Evolutionary conservation across 2,888 invertebrate genomes (phyloP).

Genomic region (Rhyacophila evoluta): DNA sequence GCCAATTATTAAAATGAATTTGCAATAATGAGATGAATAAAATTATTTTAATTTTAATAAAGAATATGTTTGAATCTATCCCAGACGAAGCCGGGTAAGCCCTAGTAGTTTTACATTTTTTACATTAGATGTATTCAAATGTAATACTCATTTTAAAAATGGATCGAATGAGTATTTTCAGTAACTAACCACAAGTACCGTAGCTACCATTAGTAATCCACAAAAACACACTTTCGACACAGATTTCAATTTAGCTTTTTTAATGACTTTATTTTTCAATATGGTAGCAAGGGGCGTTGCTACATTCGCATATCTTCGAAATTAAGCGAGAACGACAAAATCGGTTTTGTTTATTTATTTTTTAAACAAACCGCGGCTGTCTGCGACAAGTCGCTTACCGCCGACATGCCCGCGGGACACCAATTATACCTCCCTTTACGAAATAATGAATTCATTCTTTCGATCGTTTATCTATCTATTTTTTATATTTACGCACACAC

Average conservation of each 20-base stretch:
- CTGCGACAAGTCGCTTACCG: constrained; percentile 51
- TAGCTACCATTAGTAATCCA: neutral
- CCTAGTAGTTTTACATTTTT: too few relatives aligned
- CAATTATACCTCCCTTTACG: constrained; percentile 52
- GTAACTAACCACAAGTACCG: neutral
- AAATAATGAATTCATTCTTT: constrained; percentile 50
- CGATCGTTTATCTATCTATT: constrained; percentile 42
- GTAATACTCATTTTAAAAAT: too few relatives aligned
- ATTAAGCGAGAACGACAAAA: constrained; percentile 25
- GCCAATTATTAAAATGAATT: too few relatives aligned
- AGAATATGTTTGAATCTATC: too few relatives aligned
- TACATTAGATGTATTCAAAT: too few relatives aligned
- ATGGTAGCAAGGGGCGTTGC: neutral
- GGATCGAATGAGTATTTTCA: neutral
- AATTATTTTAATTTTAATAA: too few relatives aligned
- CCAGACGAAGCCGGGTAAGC: too few relatives aligned
- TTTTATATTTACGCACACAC: neutral
- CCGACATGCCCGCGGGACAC: constrained; percentile 51
- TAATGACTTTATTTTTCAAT: neutral
- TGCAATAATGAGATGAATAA: too few relatives aligned
- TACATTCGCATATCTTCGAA: neutral
- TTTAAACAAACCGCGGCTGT: constrained; percentile 46
- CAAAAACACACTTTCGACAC: neutral
- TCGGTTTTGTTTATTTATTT: constrained; percentile 36
- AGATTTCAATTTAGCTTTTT: neutral